A percentile compares a stretch with the other conserved stretches of the same genome.
Evolutionary conservation across 2,797 vertebrate genomes (phyloP).

Genomic region (Acridotheres tristis): DNA sequence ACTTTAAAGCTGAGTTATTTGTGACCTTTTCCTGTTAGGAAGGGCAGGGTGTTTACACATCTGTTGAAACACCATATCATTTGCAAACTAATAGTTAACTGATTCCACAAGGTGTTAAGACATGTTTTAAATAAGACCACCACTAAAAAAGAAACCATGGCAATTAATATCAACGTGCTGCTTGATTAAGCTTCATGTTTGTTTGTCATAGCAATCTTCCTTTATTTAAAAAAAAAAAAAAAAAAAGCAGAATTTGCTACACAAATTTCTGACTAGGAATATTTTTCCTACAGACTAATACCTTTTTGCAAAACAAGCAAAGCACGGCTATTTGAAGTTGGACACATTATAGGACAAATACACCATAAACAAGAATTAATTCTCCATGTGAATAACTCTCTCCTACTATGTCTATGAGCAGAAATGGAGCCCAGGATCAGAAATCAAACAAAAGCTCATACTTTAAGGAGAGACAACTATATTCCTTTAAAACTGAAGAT

Average conservation of each 20-base stretch:
- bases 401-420: not conserved
- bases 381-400: not conserved
- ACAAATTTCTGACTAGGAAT: not conserved
- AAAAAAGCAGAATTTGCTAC: not conserved
- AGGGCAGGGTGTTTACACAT: not conserved
- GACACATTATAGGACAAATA: not conserved
- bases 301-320: not conserved
- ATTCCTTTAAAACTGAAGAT: not conserved
- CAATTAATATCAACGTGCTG: not conserved
- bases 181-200: not conserved
- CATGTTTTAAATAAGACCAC: not conserved
- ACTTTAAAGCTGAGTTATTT: constrained; percentile 28
- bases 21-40: constrained; percentile 34
- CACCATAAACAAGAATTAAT: not conserved
- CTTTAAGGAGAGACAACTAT: not conserved
- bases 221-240: not conserved
- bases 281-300: not conserved
- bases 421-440: not conserved
- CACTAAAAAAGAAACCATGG: not conserved
- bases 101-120: not conserved
- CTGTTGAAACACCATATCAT: not conserved
- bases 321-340: not conserved
- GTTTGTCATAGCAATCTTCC: not conserved
- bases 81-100: not conserved
- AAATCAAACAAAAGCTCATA: not conserved